Base-by-base conservation (phyloP, 1,140 invertebrate species). In the Zophobas atratus region DNA sequence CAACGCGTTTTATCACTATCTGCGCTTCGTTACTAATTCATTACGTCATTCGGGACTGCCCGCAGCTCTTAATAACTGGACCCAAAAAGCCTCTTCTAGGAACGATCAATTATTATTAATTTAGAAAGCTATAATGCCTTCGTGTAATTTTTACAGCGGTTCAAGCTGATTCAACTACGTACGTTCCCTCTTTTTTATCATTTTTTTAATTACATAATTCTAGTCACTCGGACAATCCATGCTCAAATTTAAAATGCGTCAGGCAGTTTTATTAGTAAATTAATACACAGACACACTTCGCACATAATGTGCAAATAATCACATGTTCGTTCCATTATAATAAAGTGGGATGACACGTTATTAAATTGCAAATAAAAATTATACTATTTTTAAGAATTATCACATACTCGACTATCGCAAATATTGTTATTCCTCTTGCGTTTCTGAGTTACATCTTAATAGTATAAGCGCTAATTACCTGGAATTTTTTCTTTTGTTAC, bases 61-160 rank as follows among this genome's bases (percentile, higher is more conserved):
- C 60, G 60, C 60, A 67, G 60, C 60, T 43, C 41, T 63, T 39
- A 39, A 67, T 67, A 67, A 67, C 60, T 67, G 60, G 39, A 8
- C 60, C 60, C 60, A 67, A 67, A 63, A 67, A 36, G 39, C 39
- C 39, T 41, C 57, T 6, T 32, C 49, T 51, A 51, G 49, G 36
- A 63, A 63, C 35, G 39, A 67, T 67, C 43, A 67, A 67, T 67
- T 67, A 67, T 46, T 20, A 43, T 48, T 67, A 8, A 67, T 46
- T 46, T 67, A 63, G 4, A 41, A 67, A 67, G 60, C 35, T 20
- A 67, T n/a, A 6, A 67, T 20, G n/a, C 38, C 35, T 35, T 57
- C 8, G 32, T 4, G 1, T 33, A 1, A 34, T 5, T 57, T 57
- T 57, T 57, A 51, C n/a, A 4, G 49, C 49, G 4, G n/a, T 20